These are phyloP conservation scores for Pardalotus punctatus DNA, from an alignment of 2,113 vertebrate genomes.

Conservation along the genomic window DNA sequence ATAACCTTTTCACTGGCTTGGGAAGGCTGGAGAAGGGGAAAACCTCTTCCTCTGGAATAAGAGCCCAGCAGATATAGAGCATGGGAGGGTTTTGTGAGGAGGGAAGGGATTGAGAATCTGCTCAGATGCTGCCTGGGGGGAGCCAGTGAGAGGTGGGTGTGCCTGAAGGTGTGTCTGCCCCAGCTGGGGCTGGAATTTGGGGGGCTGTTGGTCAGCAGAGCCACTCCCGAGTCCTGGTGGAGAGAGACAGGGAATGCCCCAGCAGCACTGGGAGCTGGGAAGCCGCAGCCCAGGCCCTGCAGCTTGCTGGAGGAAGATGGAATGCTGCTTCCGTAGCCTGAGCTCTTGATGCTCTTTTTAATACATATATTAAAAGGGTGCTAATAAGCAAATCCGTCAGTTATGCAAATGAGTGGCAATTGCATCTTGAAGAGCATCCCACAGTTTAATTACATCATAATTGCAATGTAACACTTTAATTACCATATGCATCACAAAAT, in stretches of 20 bases:
- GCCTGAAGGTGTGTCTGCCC: neutral
- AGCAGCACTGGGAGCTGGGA: neutral
- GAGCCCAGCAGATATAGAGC: fast-evolving
- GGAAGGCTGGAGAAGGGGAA: neutral
- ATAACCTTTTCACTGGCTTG: no score
- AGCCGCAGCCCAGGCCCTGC: neutral
- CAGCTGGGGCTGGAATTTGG: fast-evolving
- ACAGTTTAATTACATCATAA: conserved; percentile 72
- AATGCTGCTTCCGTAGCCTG: neutral
- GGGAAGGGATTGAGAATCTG: neutral
- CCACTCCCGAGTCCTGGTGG: fast-evolving
- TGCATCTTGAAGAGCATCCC: conserved; percentile 69
- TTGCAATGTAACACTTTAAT: conserved; percentile 68
- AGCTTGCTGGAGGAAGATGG: neutral
- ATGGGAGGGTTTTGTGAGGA: neutral
- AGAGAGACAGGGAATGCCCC: neutral
- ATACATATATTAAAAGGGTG: conserved; percentile 62
- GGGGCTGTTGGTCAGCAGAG: neutral
- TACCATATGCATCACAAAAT: conserved; percentile 65
- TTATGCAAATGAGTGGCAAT: conserved; percentile 64
- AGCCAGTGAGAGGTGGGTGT: fast-evolving
- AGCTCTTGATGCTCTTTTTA: conserved; percentile 44
- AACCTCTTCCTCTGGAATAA: neutral
- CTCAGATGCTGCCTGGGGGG: fast-evolving
- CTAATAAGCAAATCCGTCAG: conserved; percentile 65